Conservation (phyloP, 1,140 invertebrate genomes). For the Himalopsyche phryganea region DNA sequence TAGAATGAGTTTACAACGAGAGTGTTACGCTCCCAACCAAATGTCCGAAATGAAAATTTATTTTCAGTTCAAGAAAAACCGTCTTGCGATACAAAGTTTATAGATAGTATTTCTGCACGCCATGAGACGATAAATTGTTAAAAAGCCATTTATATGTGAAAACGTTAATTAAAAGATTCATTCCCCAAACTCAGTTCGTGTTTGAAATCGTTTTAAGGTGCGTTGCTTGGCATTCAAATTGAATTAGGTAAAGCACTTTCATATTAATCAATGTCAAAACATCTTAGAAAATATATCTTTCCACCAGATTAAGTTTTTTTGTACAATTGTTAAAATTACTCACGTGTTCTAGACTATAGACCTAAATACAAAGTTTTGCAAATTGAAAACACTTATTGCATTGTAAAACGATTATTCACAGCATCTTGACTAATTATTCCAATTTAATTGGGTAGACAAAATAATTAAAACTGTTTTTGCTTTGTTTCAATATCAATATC, state of each 20-base stretch:
- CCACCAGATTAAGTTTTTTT: no score
- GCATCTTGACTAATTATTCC: no score
- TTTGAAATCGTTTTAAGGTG: constrained; percentile 4
- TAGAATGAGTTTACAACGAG: constrained; percentile 4
- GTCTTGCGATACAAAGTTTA: constrained; percentile 21
- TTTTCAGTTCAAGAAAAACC: constrained; percentile 13
- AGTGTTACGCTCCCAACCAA: not conserved
- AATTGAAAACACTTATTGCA: no score
- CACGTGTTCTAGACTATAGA: no score
- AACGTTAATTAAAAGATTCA: constrained; percentile 31
- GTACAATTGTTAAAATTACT: no score
- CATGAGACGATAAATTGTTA: constrained; percentile 27
- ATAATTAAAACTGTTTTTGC: no score
- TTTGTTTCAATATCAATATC: no score
- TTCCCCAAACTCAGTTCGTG: constrained; percentile 1
- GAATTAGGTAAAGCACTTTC: constrained; percentile 1
- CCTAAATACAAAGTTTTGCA: no score
- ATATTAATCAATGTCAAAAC: constrained; percentile 3
- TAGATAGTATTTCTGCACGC: constrained; percentile 27
- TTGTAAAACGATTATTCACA: no score
- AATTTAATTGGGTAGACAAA: no score
- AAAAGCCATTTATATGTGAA: constrained; percentile 25
- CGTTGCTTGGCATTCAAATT: constrained; percentile 9
- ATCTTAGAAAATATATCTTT: not conserved
- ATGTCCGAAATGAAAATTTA: constrained; percentile 24